These are phyloP conservation scores for Lordiphosa stackelbergi DNA, from an alignment of 1,140 invertebrate species.

Conservation along the genomic window DNA sequence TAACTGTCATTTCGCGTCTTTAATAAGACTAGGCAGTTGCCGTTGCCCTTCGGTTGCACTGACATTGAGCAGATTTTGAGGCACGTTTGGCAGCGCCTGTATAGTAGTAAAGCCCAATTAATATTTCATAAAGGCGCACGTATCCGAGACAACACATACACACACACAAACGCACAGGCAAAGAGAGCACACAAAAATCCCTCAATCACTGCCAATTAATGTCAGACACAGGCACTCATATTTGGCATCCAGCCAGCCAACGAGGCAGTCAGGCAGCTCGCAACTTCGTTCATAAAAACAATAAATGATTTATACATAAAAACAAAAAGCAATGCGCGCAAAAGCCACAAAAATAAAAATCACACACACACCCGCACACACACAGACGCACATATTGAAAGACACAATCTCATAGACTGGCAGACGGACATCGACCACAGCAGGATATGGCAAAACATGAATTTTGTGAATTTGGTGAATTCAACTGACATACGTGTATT, in stretches of 20 bases:
- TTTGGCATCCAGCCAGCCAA: constrained; percentile 58
- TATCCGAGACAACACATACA: constrained; percentile 41
- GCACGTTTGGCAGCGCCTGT: constrained; percentile 47
- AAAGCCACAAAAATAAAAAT: constrained; percentile 75
- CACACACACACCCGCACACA: constrained; percentile 39
- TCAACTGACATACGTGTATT: constrained; percentile 62
- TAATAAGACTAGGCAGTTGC: constrained; percentile 33
- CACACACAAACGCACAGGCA: constrained; percentile 4
- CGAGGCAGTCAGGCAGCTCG: constrained; percentile 46
- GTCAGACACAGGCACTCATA: constrained; percentile 74
- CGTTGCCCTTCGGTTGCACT: constrained; percentile 35
- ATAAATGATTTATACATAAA: constrained; percentile 75
- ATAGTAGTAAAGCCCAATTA: constrained; percentile 58
- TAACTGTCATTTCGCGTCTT: constrained; percentile 4
- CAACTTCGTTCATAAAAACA: constrained; percentile 68
- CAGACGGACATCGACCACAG: constrained; percentile 33
- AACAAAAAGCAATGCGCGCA: constrained; percentile 68
- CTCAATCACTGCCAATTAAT: constrained; percentile 76
- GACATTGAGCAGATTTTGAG: constrained; percentile 62
- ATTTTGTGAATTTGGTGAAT: constrained; percentile 51
- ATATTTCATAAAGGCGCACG: constrained; percentile 74
- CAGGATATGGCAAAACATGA: constrained; percentile 67
- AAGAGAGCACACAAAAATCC: constrained; percentile 60
- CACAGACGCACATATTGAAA: constrained; percentile 11
- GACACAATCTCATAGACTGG: constrained; percentile 26